Base-by-base conservation (phyloP, 2,888 invertebrate species). In the Cheilosia variabilis region DNA sequence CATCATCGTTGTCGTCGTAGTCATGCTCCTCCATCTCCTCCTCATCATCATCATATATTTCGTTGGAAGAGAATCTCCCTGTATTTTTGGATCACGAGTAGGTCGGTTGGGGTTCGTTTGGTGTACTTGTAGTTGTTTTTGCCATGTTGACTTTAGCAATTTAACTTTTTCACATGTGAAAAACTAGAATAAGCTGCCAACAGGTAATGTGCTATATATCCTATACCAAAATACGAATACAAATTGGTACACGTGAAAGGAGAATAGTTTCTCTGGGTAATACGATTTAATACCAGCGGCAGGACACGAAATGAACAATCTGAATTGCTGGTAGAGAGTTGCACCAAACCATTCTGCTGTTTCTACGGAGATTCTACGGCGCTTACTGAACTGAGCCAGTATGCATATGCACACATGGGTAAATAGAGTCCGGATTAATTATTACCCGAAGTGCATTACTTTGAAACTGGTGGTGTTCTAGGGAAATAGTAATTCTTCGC, bases 101-200 rank as follows among this genome's bases (percentile, higher is more conserved):
- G 55, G 10, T 41, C 2, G 22, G 9, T 2, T 45, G 17, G 3
- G 19, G 60, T 63, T 37, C 37, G 15, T 17, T 45, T 17, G 43
- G 43, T n/a, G 5, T n/a, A n/a, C 6, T n/a, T 5, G n/a, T 15
- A 43, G 41, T 27, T 66, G 17, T 31, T 45, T 17, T 55, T 55
- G 55, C 41, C 47, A 13, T 52, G 62, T 22, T 22, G 69, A 69
- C 55, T 60, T 77, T 77, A 65, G 77, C 60, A 82, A 82, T 82
- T 82, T 77, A 82, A 82, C 82, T 77, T 77, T 60, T 77, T 55
- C 62, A 55, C 37, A 72, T 72, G 27, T 34, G 60, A 55, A 82
- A 66, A 71, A 31, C 27, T 71, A 45, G 13, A 45, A 58, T 31
- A 69, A 76, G 52, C 27, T 68, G 17, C 41, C 66, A 57, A 55